A percentile compares a stretch with the other conserved stretches of the same genome.
phyloP scores from a whole-genome alignment of 2,797 vertebrate genomes.

The Cryptoblepharus egeriae region DNA sequence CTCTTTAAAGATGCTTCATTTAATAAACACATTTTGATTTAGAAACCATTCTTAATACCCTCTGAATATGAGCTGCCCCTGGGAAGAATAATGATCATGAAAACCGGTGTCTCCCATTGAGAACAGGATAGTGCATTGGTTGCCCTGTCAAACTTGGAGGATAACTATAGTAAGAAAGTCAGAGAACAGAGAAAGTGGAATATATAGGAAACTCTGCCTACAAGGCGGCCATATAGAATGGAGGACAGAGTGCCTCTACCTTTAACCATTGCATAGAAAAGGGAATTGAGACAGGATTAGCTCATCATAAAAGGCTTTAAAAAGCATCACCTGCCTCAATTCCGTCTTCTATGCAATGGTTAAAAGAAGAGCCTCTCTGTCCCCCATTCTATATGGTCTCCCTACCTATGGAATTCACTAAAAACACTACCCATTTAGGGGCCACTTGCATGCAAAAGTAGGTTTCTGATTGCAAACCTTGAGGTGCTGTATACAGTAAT shows the following conservation, averaged over 20 bases:
- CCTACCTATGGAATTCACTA: background rate
- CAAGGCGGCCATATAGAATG: too few relatives aligned
- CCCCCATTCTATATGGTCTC: too few relatives aligned
- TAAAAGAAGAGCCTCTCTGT: too few relatives aligned
- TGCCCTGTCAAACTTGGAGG: background rate
- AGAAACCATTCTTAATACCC: constrained; percentile 2
- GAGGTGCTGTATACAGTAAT: background rate
- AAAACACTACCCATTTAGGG: background rate
- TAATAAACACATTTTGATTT: constrained; percentile 27
- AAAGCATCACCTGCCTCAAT: too few relatives aligned
- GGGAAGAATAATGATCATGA: constrained; percentile 23
- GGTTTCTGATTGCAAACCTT: background rate
- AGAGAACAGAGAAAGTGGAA: background rate
- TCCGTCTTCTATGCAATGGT: too few relatives aligned
- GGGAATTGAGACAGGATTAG: too few relatives aligned
- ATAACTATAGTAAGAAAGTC: background rate
- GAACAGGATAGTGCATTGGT: constrained; percentile 10
- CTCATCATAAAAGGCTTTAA: too few relatives aligned
- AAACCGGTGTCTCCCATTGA: background rate
- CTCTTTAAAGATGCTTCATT: constrained; percentile 8
- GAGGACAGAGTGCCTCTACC: too few relatives aligned
- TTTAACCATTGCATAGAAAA: too few relatives aligned
- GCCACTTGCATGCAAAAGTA: background rate
- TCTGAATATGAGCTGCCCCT: constrained; percentile 1
- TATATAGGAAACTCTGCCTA: background rate